Base-by-base conservation (phyloP, 1,140 invertebrate species). In the Leptopilina boulardi region DNA sequence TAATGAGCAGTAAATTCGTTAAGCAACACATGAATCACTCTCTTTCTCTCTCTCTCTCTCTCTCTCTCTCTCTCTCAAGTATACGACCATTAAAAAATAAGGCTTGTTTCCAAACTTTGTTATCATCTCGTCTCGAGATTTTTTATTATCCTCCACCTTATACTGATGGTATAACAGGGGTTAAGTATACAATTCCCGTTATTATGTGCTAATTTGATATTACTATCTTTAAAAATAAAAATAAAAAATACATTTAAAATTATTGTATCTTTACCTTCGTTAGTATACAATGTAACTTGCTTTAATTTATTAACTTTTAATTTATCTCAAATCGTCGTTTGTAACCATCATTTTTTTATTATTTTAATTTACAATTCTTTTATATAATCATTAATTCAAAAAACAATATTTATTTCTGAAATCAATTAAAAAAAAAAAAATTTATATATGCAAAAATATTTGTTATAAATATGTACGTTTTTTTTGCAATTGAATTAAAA, bases 131-230 rank as follows among this genome's bases (percentile, higher is more conserved):
- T 66, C 59, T 23, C 23, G 59, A 66, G n/a, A 30, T n/a, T 30
- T n/a, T 66, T 66, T 66, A 66, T 30, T 66, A 21, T 66, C 59
- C 26, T 26, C 5, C 11, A 5, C 26, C 56, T 34, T n/a, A n/a
- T n/a, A n/a, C 56, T 51, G n/a, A 47, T 47, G 19, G 59, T 66
- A n/a, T n/a, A 26, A 30, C 59, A n/a, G 59, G n/a, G 59, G 59
- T 66, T 66, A 66, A 66, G 59, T 66, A n/a, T n/a, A 30, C 59
- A 66, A 66, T 30, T 66, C 26, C 59, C 59, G 59, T 66, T 66
- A 59, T 23, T 51, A 51, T 51, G 47, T 51, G 47, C n/a, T 51
- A 51, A 51, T 51, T n/a, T 18, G 15, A n/a, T 51, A 51, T 51
- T 51, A 18, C n/a, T 18, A 51, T 51, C 47, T n/a, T n/a, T n/a